Conservation (phyloP, 2,888 invertebrate species). For the Acleris laterana region DNA sequence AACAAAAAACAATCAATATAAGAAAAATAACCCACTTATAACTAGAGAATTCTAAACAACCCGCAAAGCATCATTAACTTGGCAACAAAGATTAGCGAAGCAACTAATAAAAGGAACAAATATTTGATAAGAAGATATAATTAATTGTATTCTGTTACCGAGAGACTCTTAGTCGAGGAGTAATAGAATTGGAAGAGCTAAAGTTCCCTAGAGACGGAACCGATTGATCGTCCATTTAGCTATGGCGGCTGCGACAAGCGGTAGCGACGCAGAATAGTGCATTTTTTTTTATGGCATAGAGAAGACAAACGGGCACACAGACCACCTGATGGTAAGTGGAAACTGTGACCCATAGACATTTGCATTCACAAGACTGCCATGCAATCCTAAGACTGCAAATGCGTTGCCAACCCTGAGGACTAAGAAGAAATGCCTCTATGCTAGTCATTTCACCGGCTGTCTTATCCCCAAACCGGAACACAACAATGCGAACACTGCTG, state of each 20-base stretch:
- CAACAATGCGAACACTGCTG: no score
- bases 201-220: conserved; percentile 26
- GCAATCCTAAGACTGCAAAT: no score
- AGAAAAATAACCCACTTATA: not conserved
- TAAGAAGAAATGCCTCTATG: no score
- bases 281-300: no score
- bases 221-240: conserved; percentile 28
- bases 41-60: not conserved
- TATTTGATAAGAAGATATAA: conserved; percentile 33
- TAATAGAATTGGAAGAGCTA: conserved; percentile 35
- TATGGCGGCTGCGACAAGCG: conserved; percentile 10
- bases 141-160: conserved; percentile 28
- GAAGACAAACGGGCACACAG: no score
- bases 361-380: no score
- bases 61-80: conserved; percentile 10
- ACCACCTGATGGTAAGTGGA: no score
- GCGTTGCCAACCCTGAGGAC: no score
- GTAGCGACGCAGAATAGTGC: not conserved
- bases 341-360: no score
- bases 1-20: not conserved
- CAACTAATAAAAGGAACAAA: conserved; percentile 18
- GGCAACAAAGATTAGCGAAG: conserved; percentile 15
- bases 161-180: conserved; percentile 27
- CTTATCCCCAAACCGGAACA: no score
- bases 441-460: no score